These are phyloP conservation scores for Strix uralensis DNA, from an alignment of 2,113 vertebrate genomes.

Conservation along the genomic window DNA sequence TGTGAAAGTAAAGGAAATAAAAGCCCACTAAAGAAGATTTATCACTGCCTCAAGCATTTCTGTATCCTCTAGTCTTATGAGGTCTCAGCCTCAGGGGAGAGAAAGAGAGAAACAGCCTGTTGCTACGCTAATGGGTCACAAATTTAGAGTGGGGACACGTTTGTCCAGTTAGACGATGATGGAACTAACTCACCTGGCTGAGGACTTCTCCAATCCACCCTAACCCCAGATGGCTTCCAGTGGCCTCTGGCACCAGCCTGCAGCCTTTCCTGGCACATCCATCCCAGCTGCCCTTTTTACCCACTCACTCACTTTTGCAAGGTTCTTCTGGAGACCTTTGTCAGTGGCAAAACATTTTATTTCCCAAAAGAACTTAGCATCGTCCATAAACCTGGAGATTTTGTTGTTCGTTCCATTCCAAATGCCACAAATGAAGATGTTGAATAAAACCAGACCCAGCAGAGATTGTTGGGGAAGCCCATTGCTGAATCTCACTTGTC, in stretches of 20 bases:
- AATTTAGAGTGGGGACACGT: constrained; percentile 16
- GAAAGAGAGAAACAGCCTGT: constrained; percentile 42
- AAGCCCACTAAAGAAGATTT: constrained; percentile 71
- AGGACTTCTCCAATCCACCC: background rate
- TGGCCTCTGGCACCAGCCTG: background rate
- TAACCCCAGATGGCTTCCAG: background rate
- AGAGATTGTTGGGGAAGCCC: background rate
- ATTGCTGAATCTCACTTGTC: background rate
- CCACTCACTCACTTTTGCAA: background rate
- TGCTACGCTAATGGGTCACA: constrained; percentile 30
- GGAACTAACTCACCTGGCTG: rapidly evolving
- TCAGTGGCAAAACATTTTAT: background rate
- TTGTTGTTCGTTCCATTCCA: background rate
- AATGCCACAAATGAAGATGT: background rate
- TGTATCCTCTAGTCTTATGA: constrained; percentile 58
- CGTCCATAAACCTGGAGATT: background rate
- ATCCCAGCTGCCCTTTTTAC: background rate
- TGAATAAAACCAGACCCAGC: background rate
- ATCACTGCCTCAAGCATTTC: constrained; percentile 63
- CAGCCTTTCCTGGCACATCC: background rate
- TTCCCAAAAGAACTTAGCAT: background rate
- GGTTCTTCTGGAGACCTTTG: background rate
- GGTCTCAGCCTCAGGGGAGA: constrained; percentile 30
- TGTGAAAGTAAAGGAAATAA: constrained; percentile 72
- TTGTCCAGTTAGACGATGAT: background rate